Evolutionary conservation across 2,888 invertebrate species (phyloP), one percentile per base, ranked within the genome.

Genomic region (Brachycybe producta): DNA sequence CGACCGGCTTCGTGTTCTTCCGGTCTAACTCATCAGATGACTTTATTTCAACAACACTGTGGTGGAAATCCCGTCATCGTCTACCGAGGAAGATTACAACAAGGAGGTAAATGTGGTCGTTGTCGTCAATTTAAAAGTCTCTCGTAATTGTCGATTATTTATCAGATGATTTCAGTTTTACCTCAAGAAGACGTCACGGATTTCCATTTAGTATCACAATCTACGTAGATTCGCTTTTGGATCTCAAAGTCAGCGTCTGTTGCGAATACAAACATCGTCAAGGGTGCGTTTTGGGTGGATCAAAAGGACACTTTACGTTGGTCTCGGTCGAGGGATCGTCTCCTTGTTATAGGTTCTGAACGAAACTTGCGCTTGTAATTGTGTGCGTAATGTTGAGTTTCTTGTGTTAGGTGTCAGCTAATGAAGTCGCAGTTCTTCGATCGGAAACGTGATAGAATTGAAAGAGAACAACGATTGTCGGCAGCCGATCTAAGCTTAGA

Each of bases 201-300:
- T 69, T 63, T 59, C 67, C 69, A 19, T 70, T 69, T 60, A 66
- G 67, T 50, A 57, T 70, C 52, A 65, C 67, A 2, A 56, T 70
- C 49, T 68, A 67, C 57, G 58, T 70, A 13, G 65, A 70, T 54
- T 66, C 67, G 15, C 59, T 66, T 43, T 57, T 64, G 49, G 65
- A 67, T 59, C 61, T 64, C 40, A 62, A 67, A 8, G 57, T 70
- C 42, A 69, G 67, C 57, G 62, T 66, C 1, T 70, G 70, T 56
- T 70, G 70, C 57, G 69, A 69, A 55, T 68, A 64, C 57, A 64
- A 66, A 44, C 68, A 70, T 57, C 56, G 56, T 7, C 57, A 57
- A 8, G 67, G 67, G 1, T 57, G 60, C 8, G 61, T 62, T 45
- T 61, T 70, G 3, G 69, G 69, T 4, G 67, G 68, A 1, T 61